A percentile compares a stretch with the other conserved stretches of the same genome.
phyloP scores from a whole-genome alignment of 2,888 invertebrate species.

The Rhaphigaster nebulosa region DNA sequence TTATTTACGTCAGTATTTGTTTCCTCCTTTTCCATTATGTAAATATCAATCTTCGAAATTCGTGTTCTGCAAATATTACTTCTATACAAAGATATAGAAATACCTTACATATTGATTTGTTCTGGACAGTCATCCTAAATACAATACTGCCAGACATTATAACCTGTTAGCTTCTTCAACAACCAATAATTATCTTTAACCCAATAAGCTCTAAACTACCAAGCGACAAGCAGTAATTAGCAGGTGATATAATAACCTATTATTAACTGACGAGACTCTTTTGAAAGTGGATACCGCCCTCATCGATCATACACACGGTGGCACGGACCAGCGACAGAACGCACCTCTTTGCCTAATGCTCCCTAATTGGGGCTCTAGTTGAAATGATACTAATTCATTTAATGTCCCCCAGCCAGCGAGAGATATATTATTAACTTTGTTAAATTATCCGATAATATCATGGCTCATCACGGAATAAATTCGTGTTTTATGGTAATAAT shows the following conservation, averaged over 20 bases:
- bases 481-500: not conserved
- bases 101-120: no score
- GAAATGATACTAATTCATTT: slow-evolving; percentile 4
- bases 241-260: not conserved
- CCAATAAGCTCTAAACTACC: not conserved
- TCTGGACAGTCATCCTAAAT: not conserved
- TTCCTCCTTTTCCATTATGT: not conserved
- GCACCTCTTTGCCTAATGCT: not conserved
- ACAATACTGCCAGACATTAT: not conserved
- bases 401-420: not conserved
- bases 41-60: no score
- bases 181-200: not conserved
- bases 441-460: not conserved
- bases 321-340: not conserved
- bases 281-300: not conserved
- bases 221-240: not conserved
- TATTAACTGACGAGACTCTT: not conserved
- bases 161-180: not conserved
- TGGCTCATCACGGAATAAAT: slow-evolving; percentile 5
- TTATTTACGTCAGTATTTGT: no score
- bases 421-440: not conserved
- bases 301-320: not conserved
- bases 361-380: not conserved
- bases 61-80: no score
- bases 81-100: no score